Evolutionary conservation across 2,113 vertebrate genomes (phyloP).

Genomic region (Amazona vittata): DNA sequence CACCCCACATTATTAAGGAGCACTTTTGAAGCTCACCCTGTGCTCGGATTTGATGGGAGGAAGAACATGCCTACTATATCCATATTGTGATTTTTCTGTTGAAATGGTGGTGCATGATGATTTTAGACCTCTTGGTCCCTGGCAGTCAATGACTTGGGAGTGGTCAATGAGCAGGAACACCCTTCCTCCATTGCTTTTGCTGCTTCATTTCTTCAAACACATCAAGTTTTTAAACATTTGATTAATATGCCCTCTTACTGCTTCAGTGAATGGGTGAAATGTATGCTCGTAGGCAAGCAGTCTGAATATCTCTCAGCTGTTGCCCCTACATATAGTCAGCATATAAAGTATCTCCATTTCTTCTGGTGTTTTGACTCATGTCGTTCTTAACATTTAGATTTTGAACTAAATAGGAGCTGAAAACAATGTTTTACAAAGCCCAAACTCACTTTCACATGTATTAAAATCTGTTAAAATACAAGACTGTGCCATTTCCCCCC

Average conservation of each 20-base stretch:
- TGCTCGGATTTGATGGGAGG: not conserved
- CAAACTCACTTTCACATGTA: not conserved
- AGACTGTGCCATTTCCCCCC: rapidly evolving
- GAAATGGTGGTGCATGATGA: rapidly evolving
- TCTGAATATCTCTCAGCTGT: not conserved
- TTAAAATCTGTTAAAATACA: not conserved
- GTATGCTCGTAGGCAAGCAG: not conserved
- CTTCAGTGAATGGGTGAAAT: not conserved
- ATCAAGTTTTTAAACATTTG: not conserved
- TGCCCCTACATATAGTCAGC: not conserved
- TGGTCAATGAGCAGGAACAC: not conserved
- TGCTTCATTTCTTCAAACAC: not conserved
- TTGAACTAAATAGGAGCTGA: not conserved
- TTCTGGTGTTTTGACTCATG: not conserved
- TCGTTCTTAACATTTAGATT: not conserved
- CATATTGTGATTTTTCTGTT: not conserved
- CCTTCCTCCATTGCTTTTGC: not conserved
- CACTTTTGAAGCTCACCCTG: not conserved
- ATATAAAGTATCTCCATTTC: not conserved
- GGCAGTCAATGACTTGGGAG: not conserved
- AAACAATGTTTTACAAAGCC: not conserved
- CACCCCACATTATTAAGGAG: not conserved
- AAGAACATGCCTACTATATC: not conserved
- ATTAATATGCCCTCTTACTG: not conserved
- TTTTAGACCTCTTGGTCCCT: not conserved